Conservation (phyloP, 1,140 invertebrate genomes). For the Drosophila miranda region DNA sequence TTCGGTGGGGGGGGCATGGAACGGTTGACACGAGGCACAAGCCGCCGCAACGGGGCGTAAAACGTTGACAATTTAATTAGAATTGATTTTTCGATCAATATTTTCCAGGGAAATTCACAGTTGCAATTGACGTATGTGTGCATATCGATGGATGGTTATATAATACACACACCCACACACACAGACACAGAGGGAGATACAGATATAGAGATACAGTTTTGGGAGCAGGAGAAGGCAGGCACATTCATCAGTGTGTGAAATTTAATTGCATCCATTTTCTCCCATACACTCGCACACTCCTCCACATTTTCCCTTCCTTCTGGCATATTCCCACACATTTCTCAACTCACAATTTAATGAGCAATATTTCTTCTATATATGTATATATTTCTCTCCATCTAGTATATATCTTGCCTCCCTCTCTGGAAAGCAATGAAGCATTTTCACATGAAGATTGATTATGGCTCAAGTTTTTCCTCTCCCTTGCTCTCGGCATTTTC, state of each 20-base stretch:
- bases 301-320: neutral
- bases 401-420: neutral
- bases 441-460: conserved; percentile 73
- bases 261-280: conserved; percentile 54
- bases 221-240: neutral
- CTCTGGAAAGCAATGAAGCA: conserved; percentile 51
- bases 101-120: conserved; percentile 76
- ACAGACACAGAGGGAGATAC: conserved; percentile 7
- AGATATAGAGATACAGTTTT: neutral
- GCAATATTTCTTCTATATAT: conserved; percentile 33
- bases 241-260: conserved; percentile 48
- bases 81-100: conserved; percentile 81
- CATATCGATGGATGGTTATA: conserved; percentile 46
- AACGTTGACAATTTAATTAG: conserved; percentile 79
- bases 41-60: conserved; percentile 29
- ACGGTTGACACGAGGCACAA: conserved; percentile 7
- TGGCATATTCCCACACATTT: too few species aligned
- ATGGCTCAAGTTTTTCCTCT: conserved; percentile 60
- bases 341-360: conserved; percentile 60
- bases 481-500: conserved; percentile 23
- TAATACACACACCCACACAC: conserved; percentile 26
- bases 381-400: neutral
- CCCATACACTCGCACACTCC: conserved; percentile 2
- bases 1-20: neutral
- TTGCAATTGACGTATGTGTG: conserved; percentile 32